Evolutionary conservation across 2,888 invertebrate genomes (phyloP).

Genomic region (Dasysyrphus albostriatus): DNA sequence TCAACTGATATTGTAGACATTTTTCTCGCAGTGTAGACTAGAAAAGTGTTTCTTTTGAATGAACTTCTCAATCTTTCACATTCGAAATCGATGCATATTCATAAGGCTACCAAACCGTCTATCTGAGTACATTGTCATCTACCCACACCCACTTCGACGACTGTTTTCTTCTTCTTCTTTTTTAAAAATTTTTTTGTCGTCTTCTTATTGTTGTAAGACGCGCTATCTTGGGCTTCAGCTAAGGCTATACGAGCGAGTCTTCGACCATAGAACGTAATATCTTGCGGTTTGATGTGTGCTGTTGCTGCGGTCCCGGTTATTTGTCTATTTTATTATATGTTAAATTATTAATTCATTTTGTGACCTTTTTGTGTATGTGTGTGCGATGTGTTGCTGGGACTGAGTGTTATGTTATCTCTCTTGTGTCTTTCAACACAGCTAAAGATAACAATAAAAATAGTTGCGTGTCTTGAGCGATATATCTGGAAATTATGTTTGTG

Average conservation of each 20-base stretch:
- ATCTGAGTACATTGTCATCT: conserved; percentile 59
- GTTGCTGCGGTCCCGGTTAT: conserved; percentile 48
- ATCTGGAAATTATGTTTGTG: conserved; percentile 23
- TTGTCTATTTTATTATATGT: conserved; percentile 70
- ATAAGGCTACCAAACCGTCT: conserved; percentile 65
- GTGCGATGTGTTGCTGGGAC: not conserved
- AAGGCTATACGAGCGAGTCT: not conserved
- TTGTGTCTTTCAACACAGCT: conserved; percentile 47
- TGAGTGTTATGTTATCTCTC: conserved; percentile 27
- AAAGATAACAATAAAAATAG: conserved; percentile 52
- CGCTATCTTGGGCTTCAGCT: not conserved
- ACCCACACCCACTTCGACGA: conserved; percentile 61
- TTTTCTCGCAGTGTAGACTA: conserved; percentile 48
- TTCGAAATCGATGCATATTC: conserved; percentile 62
- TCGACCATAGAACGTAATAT: conserved; percentile 3
- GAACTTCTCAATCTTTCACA: conserved; percentile 51
- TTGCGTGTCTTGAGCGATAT: conserved; percentile 25
- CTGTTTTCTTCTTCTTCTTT: conserved; percentile 10
- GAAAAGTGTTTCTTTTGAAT: conserved; percentile 34
- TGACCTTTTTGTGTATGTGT: conserved; percentile 52
- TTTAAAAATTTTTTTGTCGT: not conserved
- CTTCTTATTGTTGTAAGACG: conserved; percentile 5
- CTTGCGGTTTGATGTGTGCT: conserved; percentile 33
- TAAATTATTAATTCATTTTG: conserved; percentile 71
- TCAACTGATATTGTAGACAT: too few relatives aligned